phyloP scores from a whole-genome alignment of 2,888 invertebrate genomes.

The Ellobium chinense region DNA sequence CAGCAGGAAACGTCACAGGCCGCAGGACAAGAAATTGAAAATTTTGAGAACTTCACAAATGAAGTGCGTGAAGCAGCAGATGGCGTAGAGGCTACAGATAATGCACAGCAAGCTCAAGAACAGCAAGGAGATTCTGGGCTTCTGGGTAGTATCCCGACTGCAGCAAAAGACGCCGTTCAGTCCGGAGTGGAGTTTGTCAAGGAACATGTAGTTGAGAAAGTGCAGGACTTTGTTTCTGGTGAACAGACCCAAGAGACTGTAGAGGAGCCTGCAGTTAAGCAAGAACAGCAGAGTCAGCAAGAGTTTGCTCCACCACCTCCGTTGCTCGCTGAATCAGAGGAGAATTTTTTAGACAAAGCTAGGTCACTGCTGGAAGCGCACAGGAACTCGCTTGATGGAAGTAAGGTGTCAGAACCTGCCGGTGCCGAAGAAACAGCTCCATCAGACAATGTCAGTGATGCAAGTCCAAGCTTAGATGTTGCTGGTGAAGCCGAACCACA shows the following conservation, averaged over 20 bases:
- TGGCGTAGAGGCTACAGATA: neutral
- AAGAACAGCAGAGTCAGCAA: neutral
- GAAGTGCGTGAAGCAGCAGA: neutral
- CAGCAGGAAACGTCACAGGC: neutral
- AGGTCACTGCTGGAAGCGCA: slow-evolving; percentile 28
- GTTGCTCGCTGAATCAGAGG: neutral
- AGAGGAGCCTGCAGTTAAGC: neutral
- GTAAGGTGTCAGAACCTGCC: neutral
- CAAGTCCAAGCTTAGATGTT: neutral
- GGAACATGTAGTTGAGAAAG: slow-evolving; percentile 14
- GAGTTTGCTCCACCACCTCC: neutral
- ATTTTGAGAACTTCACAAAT: neutral
- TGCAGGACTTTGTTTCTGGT: neutral
- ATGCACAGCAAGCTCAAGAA: neutral
- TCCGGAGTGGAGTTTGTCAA: slow-evolving; percentile 1
- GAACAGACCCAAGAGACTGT: neutral
- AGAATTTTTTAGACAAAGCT: slow-evolving; percentile 27
- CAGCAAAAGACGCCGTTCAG: slow-evolving; percentile 14
- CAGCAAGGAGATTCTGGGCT: neutral
- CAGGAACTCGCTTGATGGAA: slow-evolving; percentile 31
- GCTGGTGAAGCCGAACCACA: neutral
- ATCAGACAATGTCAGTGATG: neutral
- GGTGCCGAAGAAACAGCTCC: neutral
- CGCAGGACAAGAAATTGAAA: neutral
- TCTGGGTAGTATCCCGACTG: neutral